A percentile compares a stretch with the other conserved stretches of the same genome.
phyloP scores from a whole-genome alignment of 2,113 vertebrate species.

The Alouatta palliata region DNA sequence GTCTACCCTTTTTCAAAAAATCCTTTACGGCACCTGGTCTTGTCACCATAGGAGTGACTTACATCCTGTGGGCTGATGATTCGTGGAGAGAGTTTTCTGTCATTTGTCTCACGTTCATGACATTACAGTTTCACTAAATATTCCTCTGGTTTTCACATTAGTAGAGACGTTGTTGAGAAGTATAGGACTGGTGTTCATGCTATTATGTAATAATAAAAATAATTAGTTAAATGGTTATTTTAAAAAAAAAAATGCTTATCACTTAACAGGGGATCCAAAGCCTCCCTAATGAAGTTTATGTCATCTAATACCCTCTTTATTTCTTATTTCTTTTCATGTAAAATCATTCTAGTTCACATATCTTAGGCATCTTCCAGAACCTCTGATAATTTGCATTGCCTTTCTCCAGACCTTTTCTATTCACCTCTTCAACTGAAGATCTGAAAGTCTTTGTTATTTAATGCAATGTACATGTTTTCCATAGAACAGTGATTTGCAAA shows the following conservation, averaged over 20 bases:
- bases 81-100: not conserved
- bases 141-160: not conserved
- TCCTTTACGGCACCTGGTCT: not conserved
- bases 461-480: not conserved
- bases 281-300: not conserved
- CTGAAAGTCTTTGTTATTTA: not conserved
- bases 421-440: not conserved
- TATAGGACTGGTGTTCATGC: not conserved
- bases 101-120: constrained; percentile 16
- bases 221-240: not conserved
- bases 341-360: not conserved
- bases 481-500: not conserved
- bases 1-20: not conserved
- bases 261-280: not conserved
- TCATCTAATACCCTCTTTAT: not conserved
- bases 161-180: not conserved
- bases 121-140: not conserved
- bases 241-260: not conserved
- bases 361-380: not conserved
- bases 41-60: not conserved
- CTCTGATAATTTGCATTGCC: not conserved
- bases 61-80: not conserved
- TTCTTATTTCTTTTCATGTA: not conserved
- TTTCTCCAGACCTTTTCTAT: not conserved
- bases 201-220: not conserved